Conservation (phyloP, 1,140 invertebrate genomes). For the Atta colombica region DNA sequence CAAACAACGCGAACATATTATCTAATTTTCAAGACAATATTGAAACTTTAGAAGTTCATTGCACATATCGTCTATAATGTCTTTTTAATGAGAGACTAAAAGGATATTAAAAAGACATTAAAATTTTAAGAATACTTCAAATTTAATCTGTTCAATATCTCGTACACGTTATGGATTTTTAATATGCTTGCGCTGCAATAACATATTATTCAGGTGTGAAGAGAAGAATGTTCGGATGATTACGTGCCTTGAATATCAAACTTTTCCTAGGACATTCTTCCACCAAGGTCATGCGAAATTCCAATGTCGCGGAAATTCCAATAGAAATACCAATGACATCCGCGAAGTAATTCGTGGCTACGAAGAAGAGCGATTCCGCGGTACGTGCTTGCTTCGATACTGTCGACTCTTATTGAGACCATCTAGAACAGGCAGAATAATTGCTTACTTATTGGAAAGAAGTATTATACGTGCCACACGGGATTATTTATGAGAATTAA, state of each 20-base stretch:
- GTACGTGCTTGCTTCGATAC: slow-evolving; percentile 9
- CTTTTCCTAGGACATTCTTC: slow-evolving; percentile 30
- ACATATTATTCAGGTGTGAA: slow-evolving; percentile 41
- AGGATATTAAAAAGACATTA: not conserved
- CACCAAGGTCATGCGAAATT: slow-evolving; percentile 64
- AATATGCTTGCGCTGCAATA: slow-evolving; percentile 37
- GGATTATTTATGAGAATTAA: slow-evolving; percentile 69
- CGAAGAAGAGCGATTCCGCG: slow-evolving; percentile 39
- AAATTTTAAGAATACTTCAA: not conserved
- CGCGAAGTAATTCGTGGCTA: slow-evolving; percentile 52
- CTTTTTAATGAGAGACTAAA: not conserved
- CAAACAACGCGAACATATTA: too few relatives aligned
- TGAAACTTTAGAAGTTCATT: too few relatives aligned
- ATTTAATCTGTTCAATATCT: not conserved
- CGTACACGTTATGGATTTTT: slow-evolving; percentile 19
- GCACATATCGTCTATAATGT: too few relatives aligned
- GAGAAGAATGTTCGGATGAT: slow-evolving; percentile 47
- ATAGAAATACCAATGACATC: slow-evolving; percentile 54
- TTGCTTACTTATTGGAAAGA: slow-evolving; percentile 30
- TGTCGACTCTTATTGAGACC: slow-evolving; percentile 17
- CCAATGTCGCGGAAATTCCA: slow-evolving; percentile 46
- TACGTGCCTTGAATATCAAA: slow-evolving; percentile 54
- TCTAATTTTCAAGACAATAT: too few relatives aligned
- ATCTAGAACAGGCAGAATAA: slow-evolving; percentile 19
- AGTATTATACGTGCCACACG: not conserved